Base-by-base conservation (phyloP, 2,797 vertebrate genomes). In the Martes flavigula region DNA sequence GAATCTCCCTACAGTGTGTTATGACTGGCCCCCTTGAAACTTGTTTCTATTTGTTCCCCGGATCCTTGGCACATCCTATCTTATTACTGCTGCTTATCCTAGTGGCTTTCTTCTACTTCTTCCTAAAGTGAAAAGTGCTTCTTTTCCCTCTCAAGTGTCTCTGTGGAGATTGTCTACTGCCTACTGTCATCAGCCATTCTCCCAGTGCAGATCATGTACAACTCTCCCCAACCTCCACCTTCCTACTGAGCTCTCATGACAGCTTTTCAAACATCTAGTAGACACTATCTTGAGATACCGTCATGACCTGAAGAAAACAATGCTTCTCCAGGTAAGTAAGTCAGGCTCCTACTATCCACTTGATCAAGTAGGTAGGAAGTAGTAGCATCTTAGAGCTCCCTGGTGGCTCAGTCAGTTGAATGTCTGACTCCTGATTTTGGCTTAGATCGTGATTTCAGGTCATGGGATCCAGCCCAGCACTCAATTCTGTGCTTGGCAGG, bases 301-400 rank as follows among this genome's bases (percentile, higher is more conserved):
- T 38, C 38, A 3, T 70, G 23, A 54, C 79, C 51, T 32, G 1
- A 66, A 88, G 66, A 54, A 73, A 79, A 62, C 48, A 70, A 40
- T 58, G 15, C 17, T 88, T 73, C 23, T 32, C 43, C 3, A 25
- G 58, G 4, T 77, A 51, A 86, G 79, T 88, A 20, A 66, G 27
- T 82, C 23, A 83, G 75, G 51, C 10, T 73, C 64, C 84, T 87
- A 62, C 5, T 8, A 73, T 38, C 21, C 90, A 68, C 17, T 35
- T 25, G 6, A 20, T 81, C 35, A 35, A 30, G 32, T 27, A 86
- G n/a, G 10, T n/a, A 93, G 90, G 62, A 92, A 72, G 17, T 17
- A 73, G 38, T 5, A 92, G 51, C 14, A 18, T 96, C 96, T 51
- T 88, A 99, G 66, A 35, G 18, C 64, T 2, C n/a, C 18, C 1